These are phyloP conservation scores for Drosophila neotestacea DNA, from an alignment of 2,888 invertebrate species.

Conservation along the genomic window DNA sequence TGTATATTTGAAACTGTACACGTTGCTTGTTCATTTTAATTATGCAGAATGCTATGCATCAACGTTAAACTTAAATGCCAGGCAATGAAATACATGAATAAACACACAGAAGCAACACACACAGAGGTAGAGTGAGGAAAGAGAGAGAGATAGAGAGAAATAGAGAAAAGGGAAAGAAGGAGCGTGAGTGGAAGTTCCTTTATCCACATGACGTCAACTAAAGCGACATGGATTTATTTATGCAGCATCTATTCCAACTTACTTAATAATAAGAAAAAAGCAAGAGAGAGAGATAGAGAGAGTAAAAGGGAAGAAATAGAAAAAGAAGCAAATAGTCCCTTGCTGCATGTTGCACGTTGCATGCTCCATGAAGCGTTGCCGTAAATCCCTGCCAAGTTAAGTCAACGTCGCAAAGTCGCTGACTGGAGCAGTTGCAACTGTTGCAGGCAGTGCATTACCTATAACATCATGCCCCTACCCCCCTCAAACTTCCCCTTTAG, in stretches of 20 bases:
- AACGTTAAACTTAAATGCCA: constrained; percentile 75
- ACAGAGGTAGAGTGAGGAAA: constrained; percentile 1
- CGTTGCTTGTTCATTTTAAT: constrained; percentile 66
- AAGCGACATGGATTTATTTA: constrained; percentile 79
- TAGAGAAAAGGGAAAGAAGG: neutral
- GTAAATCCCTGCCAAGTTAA: constrained; percentile 82
- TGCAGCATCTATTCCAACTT: constrained; percentile 78
- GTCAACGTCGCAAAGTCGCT: constrained; percentile 76
- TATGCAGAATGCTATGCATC: constrained; percentile 76
- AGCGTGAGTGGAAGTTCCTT: constrained; percentile 23
- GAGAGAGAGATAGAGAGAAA: constrained; percentile 26
- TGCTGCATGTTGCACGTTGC: constrained; percentile 37
- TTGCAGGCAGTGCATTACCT: constrained; percentile 67
- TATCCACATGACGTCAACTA: constrained; percentile 62
- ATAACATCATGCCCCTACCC: constrained; percentile 11
- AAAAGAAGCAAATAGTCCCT: constrained; percentile 22
- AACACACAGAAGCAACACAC: constrained; percentile 27
- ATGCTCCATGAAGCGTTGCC: constrained; percentile 62
- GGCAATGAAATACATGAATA: constrained; percentile 70
- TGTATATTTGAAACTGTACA: constrained; percentile 24
- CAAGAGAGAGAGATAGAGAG: constrained; percentile 7
- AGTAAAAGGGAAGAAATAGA: constrained; percentile 12
- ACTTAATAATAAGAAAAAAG: constrained; percentile 56
- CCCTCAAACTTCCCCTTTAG: neutral
- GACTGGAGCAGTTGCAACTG: constrained; percentile 55